Evolutionary conservation across 2,113 vertebrate species (phyloP).

Genomic region (Protobothrops mucrosquamatus): DNA sequence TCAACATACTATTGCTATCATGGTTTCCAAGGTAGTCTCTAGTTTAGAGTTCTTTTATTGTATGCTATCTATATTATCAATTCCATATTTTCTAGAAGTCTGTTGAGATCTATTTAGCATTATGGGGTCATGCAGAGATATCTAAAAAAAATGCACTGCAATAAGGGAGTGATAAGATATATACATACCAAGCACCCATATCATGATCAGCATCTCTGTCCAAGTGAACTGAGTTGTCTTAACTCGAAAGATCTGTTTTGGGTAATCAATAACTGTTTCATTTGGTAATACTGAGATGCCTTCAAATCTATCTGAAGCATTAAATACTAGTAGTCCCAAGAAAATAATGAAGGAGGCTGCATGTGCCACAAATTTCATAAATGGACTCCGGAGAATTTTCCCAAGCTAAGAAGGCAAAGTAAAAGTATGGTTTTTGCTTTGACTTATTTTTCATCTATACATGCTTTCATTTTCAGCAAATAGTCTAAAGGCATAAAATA

Average conservation of each 20-base stretch:
- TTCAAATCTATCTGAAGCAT: constrained; percentile 87
- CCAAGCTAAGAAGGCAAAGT: constrained; percentile 74
- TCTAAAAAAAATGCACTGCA: neutral
- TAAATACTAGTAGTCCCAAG: constrained; percentile 86
- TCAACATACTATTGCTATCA: neutral
- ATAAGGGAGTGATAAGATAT: constrained; percentile 11
- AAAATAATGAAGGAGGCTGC: constrained; percentile 91
- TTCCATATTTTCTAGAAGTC: neutral
- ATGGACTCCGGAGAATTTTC: constrained; percentile 83
- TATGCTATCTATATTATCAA: neutral
- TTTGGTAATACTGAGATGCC: constrained; percentile 82
- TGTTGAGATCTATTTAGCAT: neutral
- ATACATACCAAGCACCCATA: constrained; percentile 86
- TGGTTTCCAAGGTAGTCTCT: neutral
- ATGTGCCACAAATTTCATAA: constrained; percentile 91
- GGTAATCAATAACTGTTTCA: constrained; percentile 82
- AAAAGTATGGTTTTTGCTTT: constrained; percentile 14
- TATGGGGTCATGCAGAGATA: neutral
- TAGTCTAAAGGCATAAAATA: neutral
- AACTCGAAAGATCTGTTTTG: constrained; percentile 86
- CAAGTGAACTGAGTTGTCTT: constrained; percentile 87
- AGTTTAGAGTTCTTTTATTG: neutral
- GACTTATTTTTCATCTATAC: constrained; percentile 17
- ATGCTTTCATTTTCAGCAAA: neutral
- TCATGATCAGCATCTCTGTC: constrained; percentile 90